Conservation (phyloP, 2,113 vertebrate genomes). For the Nestor notabilis region DNA sequence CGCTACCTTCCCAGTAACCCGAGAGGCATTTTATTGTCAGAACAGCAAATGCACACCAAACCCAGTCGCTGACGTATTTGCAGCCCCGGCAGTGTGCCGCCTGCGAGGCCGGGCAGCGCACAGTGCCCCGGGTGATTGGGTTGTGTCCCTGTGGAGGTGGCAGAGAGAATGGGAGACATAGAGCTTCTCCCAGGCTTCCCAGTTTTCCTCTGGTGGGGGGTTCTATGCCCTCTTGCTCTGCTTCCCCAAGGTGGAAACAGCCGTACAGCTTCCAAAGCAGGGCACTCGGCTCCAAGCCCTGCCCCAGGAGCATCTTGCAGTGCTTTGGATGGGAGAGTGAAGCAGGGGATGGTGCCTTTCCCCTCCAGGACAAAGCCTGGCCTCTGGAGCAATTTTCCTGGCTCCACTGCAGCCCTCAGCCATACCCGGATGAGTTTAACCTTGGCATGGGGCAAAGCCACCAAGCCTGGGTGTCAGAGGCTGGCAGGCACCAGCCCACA, state of each 20-base stretch:
- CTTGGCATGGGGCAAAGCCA: not conserved
- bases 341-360: not conserved
- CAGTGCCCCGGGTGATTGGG: rapidly evolving
- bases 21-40: slow-evolving; percentile 38
- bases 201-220: not conserved
- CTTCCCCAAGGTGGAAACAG: rapidly evolving
- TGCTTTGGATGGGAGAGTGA: not conserved
- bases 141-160: not conserved
- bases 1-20: slow-evolving; percentile 48
- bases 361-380: not conserved
- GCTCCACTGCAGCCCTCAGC: not conserved
- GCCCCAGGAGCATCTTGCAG: not conserved
- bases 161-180: not conserved
- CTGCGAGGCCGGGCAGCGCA: not conserved
- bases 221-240: not conserved
- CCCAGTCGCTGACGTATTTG: rapidly evolving
- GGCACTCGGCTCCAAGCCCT: rapidly evolving
- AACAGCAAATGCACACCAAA: not conserved
- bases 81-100: not conserved
- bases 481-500: not conserved
- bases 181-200: not conserved
- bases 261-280: not conserved
- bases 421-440: not conserved
- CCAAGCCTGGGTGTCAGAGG: not conserved
- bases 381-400: not conserved